Evolutionary conservation across 2,888 invertebrate genomes (phyloP), one percentile per base, ranked within the genome.

Genomic region (Athrips mouffetella): DNA sequence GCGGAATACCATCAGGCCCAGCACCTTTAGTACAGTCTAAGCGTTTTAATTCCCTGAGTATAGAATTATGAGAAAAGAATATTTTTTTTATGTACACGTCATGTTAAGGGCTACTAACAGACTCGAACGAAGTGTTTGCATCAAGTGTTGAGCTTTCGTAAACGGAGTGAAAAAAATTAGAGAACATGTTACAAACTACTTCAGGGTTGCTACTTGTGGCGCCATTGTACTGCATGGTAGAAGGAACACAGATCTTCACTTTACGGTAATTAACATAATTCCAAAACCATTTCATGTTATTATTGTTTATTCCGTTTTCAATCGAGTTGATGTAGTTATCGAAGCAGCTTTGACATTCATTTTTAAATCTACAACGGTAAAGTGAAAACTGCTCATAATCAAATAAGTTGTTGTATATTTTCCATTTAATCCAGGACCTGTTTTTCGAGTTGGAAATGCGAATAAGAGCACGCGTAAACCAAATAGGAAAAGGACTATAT

Each of bases 391-490:
- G 15, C 7, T 27, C 5, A 27, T 27, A 41, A 29, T 15, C 16
- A 2, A 10, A 27, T 3, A 8, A 27, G 20, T 15, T 27, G 5
- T 50, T 13, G 45, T n/a, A n/a, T n/a, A n/a, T n/a, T n/a, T n/a
- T n/a, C n/a, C n/a, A n/a, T n/a, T n/a, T n/a, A n/a, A n/a, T 41
- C 55, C 52, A 53, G 3, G 53, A 48, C 10, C 21, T 35, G 8
- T 49, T 46, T 45, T 55, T 53, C 6, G 48, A 27, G 40, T 48
- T 50, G 29, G 41, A 53, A 6, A 52, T 49, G 8, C 47, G 53
- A 4, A 50, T 51, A 1, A 55, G 30, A 7, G 46, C 10, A 31
- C 21, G n/a, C 4, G 45, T 33, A 10, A 45, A 45, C 45, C 45
- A 45, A 5, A 31, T 21, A 3, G 21, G 45, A 11, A 16, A 45